Base-by-base conservation (phyloP, 1,140 invertebrate genomes). In the Ephestia elutella region DNA sequence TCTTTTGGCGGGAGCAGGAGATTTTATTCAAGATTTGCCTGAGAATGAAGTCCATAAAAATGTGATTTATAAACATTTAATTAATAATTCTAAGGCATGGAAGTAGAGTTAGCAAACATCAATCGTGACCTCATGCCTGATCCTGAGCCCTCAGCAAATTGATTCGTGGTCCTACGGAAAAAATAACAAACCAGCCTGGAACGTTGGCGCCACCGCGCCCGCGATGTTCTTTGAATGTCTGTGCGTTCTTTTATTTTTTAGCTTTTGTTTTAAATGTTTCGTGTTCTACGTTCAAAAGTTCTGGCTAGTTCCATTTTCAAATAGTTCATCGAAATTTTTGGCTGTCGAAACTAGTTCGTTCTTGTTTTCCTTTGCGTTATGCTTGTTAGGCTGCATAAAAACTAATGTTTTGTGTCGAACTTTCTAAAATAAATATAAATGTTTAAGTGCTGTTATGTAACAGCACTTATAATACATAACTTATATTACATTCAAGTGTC, bases 141-240 rank as follows among this genome's bases (percentile, higher is more conserved):
- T 75, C 72, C 44, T 55, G 21, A 50, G 49, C 20, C 49, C 18
- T 5, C 50, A 70, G 68, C 70, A 70, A 75, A 78, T 71, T 75
- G 79, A 79, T 82, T 76, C 75, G 75, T 80, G 71, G 71, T 66
- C 58, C 70, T 64, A 70, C 67, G 57, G 68, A 75, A 74, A 76
- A 78, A 75, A 73, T 75, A 73, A 44, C 13, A 44, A 44, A 44
- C 13, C 38, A 44, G 38, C 59, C 62, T 57, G 71, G 78, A 79
- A 75, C 76, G 75, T 80, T 82, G 84, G 84, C 84, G 84, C 84
- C 84, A 84, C 80, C 78, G 75, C 65, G 65, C 60, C 64, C 59
- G 63, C 48, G 66, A 62, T 72, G 68, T 72, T 75, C 70, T 73
- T 73, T 70, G 67, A 72, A 72, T 66, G 67, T 72, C 70, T 70